Evolutionary conservation across 2,888 invertebrate species (phyloP).

Genomic region (Antheraea assamensis): DNA sequence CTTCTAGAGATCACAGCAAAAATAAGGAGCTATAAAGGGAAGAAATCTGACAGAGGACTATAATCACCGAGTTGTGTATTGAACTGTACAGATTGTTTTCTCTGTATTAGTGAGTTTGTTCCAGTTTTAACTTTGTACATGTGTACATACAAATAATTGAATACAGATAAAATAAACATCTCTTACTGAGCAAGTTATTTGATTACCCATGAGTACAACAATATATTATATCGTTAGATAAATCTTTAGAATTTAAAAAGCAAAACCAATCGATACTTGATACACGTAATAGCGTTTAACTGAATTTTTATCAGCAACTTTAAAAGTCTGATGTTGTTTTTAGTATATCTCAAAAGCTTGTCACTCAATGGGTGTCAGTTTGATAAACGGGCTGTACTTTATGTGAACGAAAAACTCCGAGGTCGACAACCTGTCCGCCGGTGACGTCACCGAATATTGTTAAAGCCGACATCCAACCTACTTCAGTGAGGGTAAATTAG

Average conservation of each 20-base stretch:
- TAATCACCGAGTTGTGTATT: no score
- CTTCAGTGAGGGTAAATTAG: background rate
- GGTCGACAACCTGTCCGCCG: background rate
- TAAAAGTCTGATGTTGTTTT: slow-evolving; percentile 9
- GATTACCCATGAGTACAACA: no score
- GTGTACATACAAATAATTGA: no score
- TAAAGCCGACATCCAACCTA: background rate
- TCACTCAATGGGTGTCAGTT: background rate
- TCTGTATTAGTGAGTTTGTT: no score
- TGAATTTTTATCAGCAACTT: background rate
- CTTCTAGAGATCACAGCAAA: no score
- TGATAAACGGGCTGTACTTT: background rate
- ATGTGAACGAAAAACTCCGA: background rate
- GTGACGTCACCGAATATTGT: background rate
- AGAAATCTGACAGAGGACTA: no score
- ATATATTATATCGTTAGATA: background rate
- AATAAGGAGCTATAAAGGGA: no score
- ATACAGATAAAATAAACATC: no score
- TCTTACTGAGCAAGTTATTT: no score
- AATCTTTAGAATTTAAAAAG: background rate
- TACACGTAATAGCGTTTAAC: background rate
- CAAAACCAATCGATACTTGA: background rate
- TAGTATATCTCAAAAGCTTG: background rate
- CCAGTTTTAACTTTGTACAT: no score
- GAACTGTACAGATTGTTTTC: no score